Evolutionary conservation across 2,888 invertebrate genomes (phyloP).

Genomic region (Bembecia ichneumoniformis): DNA sequence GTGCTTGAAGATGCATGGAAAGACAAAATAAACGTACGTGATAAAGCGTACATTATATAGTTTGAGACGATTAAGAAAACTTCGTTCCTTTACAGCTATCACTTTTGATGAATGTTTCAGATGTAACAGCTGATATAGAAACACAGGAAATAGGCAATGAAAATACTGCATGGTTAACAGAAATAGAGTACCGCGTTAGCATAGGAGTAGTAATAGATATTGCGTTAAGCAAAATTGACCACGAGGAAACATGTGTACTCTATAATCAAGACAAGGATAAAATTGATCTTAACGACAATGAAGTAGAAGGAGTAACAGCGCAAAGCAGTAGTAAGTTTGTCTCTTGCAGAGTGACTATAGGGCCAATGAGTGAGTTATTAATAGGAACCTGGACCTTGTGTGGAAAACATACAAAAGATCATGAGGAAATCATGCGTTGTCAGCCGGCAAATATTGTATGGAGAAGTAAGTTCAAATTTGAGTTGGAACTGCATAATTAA

Average conservation of each 20-base stretch:
- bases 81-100: too few species aligned
- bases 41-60: too few species aligned
- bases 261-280: background rate
- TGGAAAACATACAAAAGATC: conserved; percentile 13
- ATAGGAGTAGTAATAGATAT: conserved; percentile 12
- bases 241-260: conserved; percentile 18
- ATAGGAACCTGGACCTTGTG: conserved; percentile 22
- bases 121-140: too few species aligned
- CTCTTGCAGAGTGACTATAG: conserved; percentile 23
- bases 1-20: too few species aligned
- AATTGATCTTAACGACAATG: background rate
- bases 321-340: conserved; percentile 18
- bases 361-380: conserved; percentile 17
- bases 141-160: background rate
- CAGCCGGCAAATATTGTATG: conserved; percentile 19
- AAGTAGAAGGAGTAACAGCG: conserved; percentile 11
- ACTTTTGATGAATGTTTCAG: too few species aligned
- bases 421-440: conserved; percentile 14
- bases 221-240: conserved; percentile 14
- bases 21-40: too few species aligned
- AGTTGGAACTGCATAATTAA: background rate
- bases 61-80: too few species aligned
- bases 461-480: conserved; percentile 17
- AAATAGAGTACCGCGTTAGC: conserved; percentile 1
- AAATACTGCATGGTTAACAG: conserved; percentile 4